phyloP scores from a whole-genome alignment of 2,888 invertebrate species.

The Sphaerolaimus hirsutus region DNA sequence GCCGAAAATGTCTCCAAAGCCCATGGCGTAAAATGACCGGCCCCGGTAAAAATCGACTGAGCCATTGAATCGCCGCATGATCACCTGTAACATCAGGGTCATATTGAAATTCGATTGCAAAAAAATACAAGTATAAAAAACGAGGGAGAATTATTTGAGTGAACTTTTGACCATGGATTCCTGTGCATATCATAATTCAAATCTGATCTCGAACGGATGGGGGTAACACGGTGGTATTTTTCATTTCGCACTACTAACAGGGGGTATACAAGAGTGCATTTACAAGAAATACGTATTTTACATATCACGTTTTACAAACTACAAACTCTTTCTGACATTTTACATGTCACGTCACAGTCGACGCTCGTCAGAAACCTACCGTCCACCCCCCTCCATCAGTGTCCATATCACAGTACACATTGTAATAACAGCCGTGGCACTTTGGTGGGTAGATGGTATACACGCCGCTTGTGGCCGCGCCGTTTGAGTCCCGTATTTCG shows the following conservation, averaged over 20 bases:
- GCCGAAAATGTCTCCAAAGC: slow-evolving; percentile 6
- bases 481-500: slow-evolving; percentile 11
- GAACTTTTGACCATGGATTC: no score
- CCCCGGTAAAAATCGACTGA: slow-evolving; percentile 6
- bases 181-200: no score
- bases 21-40: slow-evolving; percentile 6
- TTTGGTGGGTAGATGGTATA: slow-evolving; percentile 14
- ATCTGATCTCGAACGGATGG: no score
- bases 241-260: no score
- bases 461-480: slow-evolving; percentile 9
- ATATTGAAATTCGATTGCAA: no score
- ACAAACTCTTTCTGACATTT: neutral
- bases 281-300: no score
- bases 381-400: slow-evolving; percentile 75
- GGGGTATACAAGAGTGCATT: no score
- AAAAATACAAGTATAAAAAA: no score
- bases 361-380: slow-evolving; percentile 24
- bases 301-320: neutral
- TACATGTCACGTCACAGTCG: no score
- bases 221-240: no score
- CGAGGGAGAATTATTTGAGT: no score
- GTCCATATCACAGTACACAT: slow-evolving; percentile 63
- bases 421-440: slow-evolving; percentile 57
- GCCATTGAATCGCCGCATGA: slow-evolving; percentile 4
- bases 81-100: no score